Conservation (phyloP, 2,113 vertebrate species). For the Clupea harengus region DNA sequence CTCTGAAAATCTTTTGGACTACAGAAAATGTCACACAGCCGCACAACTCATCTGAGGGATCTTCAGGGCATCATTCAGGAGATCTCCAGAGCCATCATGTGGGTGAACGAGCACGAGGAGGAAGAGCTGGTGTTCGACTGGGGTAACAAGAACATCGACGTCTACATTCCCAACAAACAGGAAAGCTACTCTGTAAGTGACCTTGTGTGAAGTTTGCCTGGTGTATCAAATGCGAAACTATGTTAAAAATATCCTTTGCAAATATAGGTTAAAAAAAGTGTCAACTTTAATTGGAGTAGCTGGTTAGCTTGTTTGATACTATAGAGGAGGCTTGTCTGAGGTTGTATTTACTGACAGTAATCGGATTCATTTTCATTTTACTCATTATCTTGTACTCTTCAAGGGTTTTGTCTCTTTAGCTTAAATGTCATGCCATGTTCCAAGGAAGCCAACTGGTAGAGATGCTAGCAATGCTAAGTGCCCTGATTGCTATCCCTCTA, state of each 20-base stretch:
- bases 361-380: background rate
- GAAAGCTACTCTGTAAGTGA: slow-evolving; percentile 89
- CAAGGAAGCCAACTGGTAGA: background rate
- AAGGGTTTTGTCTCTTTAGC: background rate
- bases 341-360: background rate
- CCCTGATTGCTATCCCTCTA: background rate
- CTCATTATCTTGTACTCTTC: background rate
- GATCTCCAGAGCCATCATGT: slow-evolving; percentile 91
- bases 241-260: too few relatives aligned
- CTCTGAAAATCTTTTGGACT: background rate
- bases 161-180: slow-evolving; percentile 86
- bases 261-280: too few relatives aligned
- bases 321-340: background rate
- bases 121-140: slow-evolving; percentile 95
- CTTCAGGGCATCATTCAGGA: slow-evolving; percentile 89
- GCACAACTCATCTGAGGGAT: slow-evolving; percentile 81
- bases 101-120: slow-evolving; percentile 95
- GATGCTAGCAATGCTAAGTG: background rate
- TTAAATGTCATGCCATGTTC: too few relatives aligned
- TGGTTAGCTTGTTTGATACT: background rate
- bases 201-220: background rate
- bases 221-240: background rate
- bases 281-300: too few relatives aligned
- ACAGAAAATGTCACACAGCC: slow-evolving; percentile 86
- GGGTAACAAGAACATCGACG: slow-evolving; percentile 88